Conservation (phyloP, 2,888 invertebrate genomes). For the Mythimna lalbum region DNA sequence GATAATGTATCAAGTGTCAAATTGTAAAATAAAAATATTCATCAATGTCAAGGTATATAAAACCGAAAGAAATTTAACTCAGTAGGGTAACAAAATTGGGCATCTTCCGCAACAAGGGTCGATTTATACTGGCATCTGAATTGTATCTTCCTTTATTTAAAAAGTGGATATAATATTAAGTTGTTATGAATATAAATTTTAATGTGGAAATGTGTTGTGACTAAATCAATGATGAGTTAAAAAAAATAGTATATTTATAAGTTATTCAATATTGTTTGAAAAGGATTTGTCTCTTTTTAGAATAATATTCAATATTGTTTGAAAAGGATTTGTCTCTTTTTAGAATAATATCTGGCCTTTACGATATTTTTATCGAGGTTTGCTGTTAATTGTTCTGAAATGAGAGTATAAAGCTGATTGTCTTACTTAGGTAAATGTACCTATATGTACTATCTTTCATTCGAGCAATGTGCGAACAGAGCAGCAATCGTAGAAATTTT, state of each 20-base stretch:
- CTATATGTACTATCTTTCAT: not conserved
- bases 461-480: not conserved
- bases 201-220: not conserved
- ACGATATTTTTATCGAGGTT: not conserved
- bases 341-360: not conserved
- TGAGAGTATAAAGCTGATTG: too few relatives aligned
- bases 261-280: too few relatives aligned
- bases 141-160: not conserved
- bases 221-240: not conserved
- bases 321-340: not conserved
- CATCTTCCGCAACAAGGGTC: too few relatives aligned
- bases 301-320: not conserved
- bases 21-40: too few relatives aligned
- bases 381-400: not conserved
- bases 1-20: too few relatives aligned
- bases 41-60: too few relatives aligned
- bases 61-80: too few relatives aligned
- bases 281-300: not conserved
- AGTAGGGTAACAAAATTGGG: too few relatives aligned
- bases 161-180: too few relatives aligned
- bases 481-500: not conserved
- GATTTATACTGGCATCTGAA: too few relatives aligned
- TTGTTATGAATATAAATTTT: too few relatives aligned
- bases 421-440: not conserved
- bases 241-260: too few relatives aligned